Percentiles rank a stretch among this genome's conserved stretches.
phyloP scores from a whole-genome alignment of 1,140 invertebrate species.

The Pararge aegeria region DNA sequence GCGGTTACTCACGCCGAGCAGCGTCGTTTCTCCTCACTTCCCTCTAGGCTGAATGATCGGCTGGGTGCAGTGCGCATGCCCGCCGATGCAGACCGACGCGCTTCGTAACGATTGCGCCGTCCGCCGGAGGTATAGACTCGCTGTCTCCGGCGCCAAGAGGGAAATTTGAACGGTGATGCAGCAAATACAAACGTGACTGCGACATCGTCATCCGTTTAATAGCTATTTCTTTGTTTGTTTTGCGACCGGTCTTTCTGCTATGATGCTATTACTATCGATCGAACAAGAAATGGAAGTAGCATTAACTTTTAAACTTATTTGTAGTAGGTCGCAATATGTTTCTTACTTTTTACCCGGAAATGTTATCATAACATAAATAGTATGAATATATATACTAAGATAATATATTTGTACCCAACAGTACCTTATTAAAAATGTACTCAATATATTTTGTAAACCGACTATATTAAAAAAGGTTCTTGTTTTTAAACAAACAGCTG shows the following conservation, averaged over 20 bases:
- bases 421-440: too few species aligned
- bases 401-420: too few species aligned
- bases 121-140: conserved; percentile 62
- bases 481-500: too few species aligned
- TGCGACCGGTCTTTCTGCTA: background rate
- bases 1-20: conserved; percentile 52
- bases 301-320: too few species aligned
- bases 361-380: too few species aligned
- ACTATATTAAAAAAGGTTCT: too few species aligned
- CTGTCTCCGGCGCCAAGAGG: conserved; percentile 66
- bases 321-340: too few species aligned
- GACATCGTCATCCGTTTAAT: conserved; percentile 26
- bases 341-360: too few species aligned
- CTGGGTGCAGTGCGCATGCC: conserved; percentile 62
- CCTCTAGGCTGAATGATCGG: conserved; percentile 48
- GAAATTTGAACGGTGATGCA: conserved; percentile 70
- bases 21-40: conserved; percentile 59
- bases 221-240: conserved; percentile 20
- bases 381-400: too few species aligned
- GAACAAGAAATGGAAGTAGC: background rate
- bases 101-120: conserved; percentile 69
- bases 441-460: too few species aligned
- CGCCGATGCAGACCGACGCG: conserved; percentile 68
- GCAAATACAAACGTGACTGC: conserved; percentile 48
- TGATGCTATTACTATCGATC: background rate